Percentiles rank a stretch among this genome's conserved stretches.
Evolutionary conservation across 2,888 invertebrate species (phyloP).

Genomic region (Limnephilus rhombicus): DNA sequence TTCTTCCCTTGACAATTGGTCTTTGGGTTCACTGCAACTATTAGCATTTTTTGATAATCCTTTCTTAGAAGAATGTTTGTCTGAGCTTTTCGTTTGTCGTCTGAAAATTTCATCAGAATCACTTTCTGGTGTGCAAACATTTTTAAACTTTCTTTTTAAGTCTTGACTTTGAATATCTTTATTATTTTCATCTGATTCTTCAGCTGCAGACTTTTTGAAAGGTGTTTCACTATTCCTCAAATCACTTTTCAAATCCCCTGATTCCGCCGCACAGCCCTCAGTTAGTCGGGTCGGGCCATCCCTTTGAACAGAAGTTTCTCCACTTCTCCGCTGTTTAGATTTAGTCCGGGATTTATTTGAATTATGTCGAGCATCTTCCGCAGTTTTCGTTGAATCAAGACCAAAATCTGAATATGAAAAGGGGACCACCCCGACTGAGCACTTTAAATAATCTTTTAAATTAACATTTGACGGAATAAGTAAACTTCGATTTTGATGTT

Average conservation of each 20-base stretch:
- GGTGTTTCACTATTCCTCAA: constrained; percentile 1
- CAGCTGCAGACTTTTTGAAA: not conserved
- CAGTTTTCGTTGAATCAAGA: not conserved
- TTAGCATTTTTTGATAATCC: not conserved
- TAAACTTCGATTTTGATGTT: not conserved
- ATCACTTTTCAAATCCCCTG: not conserved
- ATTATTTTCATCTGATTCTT: not conserved
- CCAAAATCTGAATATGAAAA: not conserved
- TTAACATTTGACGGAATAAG: constrained; percentile 71
- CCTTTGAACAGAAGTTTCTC: not conserved
- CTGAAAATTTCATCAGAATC: not conserved
- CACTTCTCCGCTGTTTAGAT: not conserved
- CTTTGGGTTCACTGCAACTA: not conserved
- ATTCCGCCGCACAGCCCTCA: not conserved
- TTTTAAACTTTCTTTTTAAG: constrained; percentile 11
- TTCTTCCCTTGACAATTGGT: not conserved
- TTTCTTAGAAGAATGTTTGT: not conserved
- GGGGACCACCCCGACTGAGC: constrained; percentile 66
- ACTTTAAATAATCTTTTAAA: constrained; percentile 72
- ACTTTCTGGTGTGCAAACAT: not conserved
- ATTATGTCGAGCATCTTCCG: not conserved
- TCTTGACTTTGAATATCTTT: not conserved
- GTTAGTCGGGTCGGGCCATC: not conserved
- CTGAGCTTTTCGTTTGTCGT: not conserved
- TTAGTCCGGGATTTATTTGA: constrained; percentile 26